Percentiles rank a stretch among this genome's conserved stretches.
Evolutionary conservation across 2,888 invertebrate species (phyloP).

Genomic region (Cerastis leucographa): DNA sequence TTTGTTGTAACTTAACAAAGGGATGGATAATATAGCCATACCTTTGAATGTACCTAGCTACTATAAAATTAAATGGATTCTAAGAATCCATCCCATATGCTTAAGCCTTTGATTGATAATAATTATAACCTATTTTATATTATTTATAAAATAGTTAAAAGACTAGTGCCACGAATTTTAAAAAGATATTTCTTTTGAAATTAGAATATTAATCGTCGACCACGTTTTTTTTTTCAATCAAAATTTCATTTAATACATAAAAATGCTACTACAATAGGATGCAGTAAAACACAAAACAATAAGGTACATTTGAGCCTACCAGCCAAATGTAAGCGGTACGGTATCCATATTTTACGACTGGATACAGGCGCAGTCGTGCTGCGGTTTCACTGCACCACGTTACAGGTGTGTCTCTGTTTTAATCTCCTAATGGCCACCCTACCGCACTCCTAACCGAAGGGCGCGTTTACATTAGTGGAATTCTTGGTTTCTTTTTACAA

Average conservation of each 20-base stretch:
- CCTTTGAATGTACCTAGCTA: not conserved
- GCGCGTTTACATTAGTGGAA: conserved; percentile 20
- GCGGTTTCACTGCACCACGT: conserved; percentile 74
- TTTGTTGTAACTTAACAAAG: conserved; percentile 12
- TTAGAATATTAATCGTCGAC: no score
- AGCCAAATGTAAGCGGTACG: conserved; percentile 62
- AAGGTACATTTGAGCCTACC: conserved; percentile 64
- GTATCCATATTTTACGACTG: conserved; percentile 70
- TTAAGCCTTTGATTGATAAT: no score
- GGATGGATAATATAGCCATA: no score
- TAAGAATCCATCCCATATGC: no score
- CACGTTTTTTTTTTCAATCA: no score
- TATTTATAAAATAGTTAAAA: no score
- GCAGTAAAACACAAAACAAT: conserved; percentile 39
- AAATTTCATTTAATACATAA: conserved; percentile 9
- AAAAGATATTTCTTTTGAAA: no score
- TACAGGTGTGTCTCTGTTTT: conserved; percentile 84
- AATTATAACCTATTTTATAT: no score
- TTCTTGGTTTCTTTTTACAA: not conserved
- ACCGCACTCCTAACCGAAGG: conserved; percentile 68
- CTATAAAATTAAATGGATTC: not conserved
- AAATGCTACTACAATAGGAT: not conserved
- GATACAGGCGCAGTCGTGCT: conserved; percentile 62
- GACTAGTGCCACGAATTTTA: no score
- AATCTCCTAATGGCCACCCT: conserved; percentile 84